These are phyloP conservation scores for Phoenicopterus ruber DNA, from an alignment of 2,113 vertebrate species.

Conservation along the genomic window DNA sequence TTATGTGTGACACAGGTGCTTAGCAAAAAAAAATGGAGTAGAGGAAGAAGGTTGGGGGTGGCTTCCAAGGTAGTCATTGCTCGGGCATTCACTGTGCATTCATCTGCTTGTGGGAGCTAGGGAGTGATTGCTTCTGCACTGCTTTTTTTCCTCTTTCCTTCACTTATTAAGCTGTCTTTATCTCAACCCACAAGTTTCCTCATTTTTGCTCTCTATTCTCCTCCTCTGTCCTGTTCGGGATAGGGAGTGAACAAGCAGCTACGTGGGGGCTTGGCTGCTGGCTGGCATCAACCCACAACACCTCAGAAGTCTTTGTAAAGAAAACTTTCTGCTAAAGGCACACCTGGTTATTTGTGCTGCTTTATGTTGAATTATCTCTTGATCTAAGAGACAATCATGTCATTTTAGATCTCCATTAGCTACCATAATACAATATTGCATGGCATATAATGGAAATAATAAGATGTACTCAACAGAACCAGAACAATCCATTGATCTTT, in stretches of 20 bases:
- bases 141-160: background rate
- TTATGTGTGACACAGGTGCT: background rate
- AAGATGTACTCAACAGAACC: background rate
- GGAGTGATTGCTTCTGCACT: background rate
- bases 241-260: background rate
- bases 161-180: background rate
- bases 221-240: fast-evolving
- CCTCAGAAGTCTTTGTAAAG: background rate
- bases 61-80: background rate
- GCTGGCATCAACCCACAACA: background rate
- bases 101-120: background rate
- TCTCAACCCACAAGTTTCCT: background rate
- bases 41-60: background rate
- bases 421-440: background rate
- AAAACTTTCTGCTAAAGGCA: background rate
- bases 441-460: background rate
- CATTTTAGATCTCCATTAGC: background rate
- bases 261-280: background rate
- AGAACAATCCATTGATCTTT: background rate
- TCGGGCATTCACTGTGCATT: background rate
- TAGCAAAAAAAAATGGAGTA: background rate
- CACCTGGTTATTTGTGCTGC: background rate
- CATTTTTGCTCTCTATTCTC: background rate
- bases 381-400: background rate
- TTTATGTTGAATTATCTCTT: background rate